Evolutionary conservation across 2,113 vertebrate species (phyloP).

Genomic region (Chlamydotis undulata): DNA sequence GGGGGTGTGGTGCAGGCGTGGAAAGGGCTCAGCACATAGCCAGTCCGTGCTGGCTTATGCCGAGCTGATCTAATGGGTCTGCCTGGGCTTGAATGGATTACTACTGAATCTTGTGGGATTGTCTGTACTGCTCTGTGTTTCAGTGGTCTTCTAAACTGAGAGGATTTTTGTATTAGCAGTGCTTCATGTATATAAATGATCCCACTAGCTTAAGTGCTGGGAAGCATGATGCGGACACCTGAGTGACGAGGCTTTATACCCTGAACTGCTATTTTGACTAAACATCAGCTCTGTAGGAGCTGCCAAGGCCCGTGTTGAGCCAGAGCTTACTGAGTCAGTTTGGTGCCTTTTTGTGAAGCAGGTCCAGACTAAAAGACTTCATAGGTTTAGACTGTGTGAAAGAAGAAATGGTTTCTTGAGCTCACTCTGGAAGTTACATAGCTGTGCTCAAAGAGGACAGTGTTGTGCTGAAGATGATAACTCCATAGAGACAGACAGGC

Average conservation of each 20-base stretch:
- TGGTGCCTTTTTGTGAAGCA: neutral
- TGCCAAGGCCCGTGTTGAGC: neutral
- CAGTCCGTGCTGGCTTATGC: neutral
- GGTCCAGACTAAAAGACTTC: neutral
- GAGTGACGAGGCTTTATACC: fast-evolving
- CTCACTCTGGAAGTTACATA: neutral
- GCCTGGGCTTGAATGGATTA: neutral
- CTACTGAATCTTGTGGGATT: neutral
- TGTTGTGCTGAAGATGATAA: neutral
- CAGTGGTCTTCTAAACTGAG: neutral
- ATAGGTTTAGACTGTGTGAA: neutral
- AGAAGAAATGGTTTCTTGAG: neutral
- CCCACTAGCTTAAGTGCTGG: neutral
- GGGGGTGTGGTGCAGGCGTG: neutral
- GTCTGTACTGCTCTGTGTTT: neutral
- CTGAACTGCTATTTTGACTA: neutral
- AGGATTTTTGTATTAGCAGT: fast-evolving
- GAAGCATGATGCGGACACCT: neutral
- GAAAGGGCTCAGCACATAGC: neutral
- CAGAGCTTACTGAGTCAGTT: neutral
- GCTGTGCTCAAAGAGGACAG: neutral
- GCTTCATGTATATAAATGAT: neutral
- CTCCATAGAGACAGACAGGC: neutral
- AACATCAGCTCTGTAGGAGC: neutral
- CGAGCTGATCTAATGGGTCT: neutral